phyloP scores from a whole-genome alignment of 2,113 vertebrate genomes.

The Pheucticus melanocephalus region DNA sequence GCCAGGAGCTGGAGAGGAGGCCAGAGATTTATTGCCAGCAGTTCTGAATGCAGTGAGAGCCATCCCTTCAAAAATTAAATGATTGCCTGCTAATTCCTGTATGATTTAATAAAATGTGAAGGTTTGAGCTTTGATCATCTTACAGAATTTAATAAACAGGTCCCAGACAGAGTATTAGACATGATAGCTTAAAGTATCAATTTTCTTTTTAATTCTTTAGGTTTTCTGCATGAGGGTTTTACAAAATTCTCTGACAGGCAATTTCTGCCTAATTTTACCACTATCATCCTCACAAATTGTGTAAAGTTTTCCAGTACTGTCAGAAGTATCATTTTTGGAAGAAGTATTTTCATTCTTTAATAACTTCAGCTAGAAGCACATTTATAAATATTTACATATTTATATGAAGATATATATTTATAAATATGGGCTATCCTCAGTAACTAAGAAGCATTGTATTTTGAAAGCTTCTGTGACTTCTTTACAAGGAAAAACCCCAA shows the following conservation, averaged over 20 bases:
- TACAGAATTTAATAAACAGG: slow-evolving; percentile 4
- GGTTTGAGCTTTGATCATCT: not conserved
- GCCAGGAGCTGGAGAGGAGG: not conserved
- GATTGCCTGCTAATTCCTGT: not conserved
- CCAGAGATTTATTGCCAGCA: not conserved
- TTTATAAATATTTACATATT: not conserved
- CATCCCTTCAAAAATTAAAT: not conserved
- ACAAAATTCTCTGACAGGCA: not conserved
- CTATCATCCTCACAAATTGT: not conserved
- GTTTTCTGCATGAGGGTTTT: not conserved
- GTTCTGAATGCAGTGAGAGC: not conserved
- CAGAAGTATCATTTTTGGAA: not conserved
- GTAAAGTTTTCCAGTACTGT: not conserved
- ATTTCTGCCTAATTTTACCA: not conserved
- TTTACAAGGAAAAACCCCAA: not conserved
- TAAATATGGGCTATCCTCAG: not conserved
- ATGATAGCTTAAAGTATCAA: not conserved
- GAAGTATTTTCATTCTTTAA: not conserved
- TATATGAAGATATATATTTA: not conserved
- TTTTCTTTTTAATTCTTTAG: not conserved
- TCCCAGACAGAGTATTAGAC: not conserved
- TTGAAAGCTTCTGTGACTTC: not conserved
- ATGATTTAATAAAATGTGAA: slow-evolving; percentile 31
- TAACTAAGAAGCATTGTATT: not conserved
- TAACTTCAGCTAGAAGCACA: not conserved